These are phyloP conservation scores for Eumerus sabulonum DNA, from an alignment of 2,888 invertebrate species.

Conservation along the genomic window DNA sequence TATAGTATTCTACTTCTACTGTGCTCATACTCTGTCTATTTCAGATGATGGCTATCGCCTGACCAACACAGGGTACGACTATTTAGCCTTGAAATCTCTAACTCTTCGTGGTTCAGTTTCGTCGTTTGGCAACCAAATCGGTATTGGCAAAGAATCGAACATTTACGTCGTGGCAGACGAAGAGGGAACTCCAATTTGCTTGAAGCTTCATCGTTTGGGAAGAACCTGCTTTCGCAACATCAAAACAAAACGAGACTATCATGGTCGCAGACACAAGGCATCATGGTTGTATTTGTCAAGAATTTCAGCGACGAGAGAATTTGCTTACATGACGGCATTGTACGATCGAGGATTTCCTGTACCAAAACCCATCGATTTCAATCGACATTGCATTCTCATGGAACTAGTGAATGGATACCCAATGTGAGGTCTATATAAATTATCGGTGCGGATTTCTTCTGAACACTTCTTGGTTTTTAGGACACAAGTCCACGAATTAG, in stretches of 20 bases:
- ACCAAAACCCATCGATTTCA: slow-evolving; percentile 95
- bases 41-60: slow-evolving; percentile 97
- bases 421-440: slow-evolving; percentile 87
- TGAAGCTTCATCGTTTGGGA: slow-evolving; percentile 95
- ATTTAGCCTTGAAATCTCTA: slow-evolving; percentile 93
- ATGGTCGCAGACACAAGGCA: slow-evolving; percentile 91
- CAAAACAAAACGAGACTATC: slow-evolving; percentile 97
- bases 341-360: slow-evolving; percentile 95
- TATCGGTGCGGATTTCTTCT: background rate
- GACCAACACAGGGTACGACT: slow-evolving; percentile 98
- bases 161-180: slow-evolving; percentile 93
- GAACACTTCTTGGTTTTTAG: slow-evolving; percentile 74
- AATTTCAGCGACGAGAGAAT: slow-evolving; percentile 98
- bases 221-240: slow-evolving; percentile 97
- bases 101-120: slow-evolving; percentile 87
- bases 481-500: slow-evolving; percentile 83
- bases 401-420: slow-evolving; percentile 91
- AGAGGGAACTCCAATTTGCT: slow-evolving; percentile 88
- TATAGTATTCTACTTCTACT: background rate
- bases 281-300: slow-evolving; percentile 98
- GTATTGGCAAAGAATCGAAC: slow-evolving; percentile 99
- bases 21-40: slow-evolving; percentile 65
- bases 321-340: slow-evolving; percentile 97
- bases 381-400: slow-evolving; percentile 98
- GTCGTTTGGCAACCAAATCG: slow-evolving; percentile 98